phyloP scores from a whole-genome alignment of 2,113 vertebrate genomes.

The Ciconia maguari region DNA sequence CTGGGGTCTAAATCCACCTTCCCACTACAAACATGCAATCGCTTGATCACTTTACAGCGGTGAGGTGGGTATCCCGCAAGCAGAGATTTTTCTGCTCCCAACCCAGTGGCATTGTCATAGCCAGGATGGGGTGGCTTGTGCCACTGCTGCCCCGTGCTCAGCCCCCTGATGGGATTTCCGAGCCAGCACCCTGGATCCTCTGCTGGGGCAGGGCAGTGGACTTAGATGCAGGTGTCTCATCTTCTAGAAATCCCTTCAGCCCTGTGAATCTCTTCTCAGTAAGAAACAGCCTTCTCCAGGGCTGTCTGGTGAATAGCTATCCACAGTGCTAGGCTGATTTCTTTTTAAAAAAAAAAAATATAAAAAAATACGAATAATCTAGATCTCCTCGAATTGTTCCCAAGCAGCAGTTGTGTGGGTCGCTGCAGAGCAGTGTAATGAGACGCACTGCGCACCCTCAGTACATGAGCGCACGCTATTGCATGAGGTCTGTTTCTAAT shows the following conservation, averaged over 20 bases:
- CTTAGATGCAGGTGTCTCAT: background rate
- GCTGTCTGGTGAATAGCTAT: background rate
- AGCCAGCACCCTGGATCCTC: background rate
- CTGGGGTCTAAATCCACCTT: background rate
- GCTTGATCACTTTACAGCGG: background rate
- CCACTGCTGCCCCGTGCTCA: background rate
- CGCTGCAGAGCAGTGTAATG: background rate
- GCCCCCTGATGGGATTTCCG: background rate
- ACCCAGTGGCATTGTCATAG: background rate
- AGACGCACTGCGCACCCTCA: background rate
- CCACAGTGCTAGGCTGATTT: background rate
- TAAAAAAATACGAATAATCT: background rate
- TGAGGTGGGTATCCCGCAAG: background rate
- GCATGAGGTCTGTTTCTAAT: slow-evolving; percentile 29
- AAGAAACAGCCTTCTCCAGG: background rate
- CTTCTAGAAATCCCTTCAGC: background rate
- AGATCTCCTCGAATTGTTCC: background rate
- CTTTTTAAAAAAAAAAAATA: background rate
- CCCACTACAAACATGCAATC: background rate
- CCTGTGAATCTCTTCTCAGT: background rate
- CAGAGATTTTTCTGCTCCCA: background rate
- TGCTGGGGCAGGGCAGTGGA: background rate
- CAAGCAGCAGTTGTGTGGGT: slow-evolving; percentile 25
- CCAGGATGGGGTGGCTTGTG: background rate
- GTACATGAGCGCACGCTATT: background rate